Conservation (phyloP, 2,888 invertebrate genomes). For the Chydorus sphaericus region DNA sequence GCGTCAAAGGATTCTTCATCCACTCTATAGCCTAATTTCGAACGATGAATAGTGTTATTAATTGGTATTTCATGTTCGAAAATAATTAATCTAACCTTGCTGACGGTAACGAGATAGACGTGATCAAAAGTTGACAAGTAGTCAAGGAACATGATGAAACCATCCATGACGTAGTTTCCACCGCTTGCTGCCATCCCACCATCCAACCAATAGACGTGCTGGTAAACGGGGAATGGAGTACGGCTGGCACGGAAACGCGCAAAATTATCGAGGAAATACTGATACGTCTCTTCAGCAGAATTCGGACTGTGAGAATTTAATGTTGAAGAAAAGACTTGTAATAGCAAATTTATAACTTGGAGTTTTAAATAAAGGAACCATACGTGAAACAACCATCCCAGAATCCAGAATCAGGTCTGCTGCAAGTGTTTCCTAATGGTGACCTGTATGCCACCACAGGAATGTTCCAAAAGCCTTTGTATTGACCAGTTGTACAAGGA, state of each 20-base stretch:
- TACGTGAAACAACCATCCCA: too few species aligned
- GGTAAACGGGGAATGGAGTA: constrained; percentile 49
- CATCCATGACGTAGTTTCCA: constrained; percentile 35
- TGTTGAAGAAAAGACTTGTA: too few species aligned
- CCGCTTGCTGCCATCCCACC: constrained; percentile 18
- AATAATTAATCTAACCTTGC: constrained; percentile 25
- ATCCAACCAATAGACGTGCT: constrained; percentile 48
- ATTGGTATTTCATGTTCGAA: too few species aligned
- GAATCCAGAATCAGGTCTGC: too few species aligned
- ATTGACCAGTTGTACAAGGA: background rate
- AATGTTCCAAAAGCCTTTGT: constrained; percentile 1
- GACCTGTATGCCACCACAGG: background rate
- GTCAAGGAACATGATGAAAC: constrained; percentile 40
- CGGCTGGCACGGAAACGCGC: constrained; percentile 45
- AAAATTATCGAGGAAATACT: constrained; percentile 47
- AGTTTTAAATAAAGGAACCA: background rate
- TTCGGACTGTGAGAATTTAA: constrained; percentile 25
- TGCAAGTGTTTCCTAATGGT: background rate
- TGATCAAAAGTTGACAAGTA: constrained; percentile 39
- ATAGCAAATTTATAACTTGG: background rate
- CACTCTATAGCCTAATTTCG: constrained; percentile 34
- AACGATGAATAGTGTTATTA: background rate
- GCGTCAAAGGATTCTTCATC: constrained; percentile 38
- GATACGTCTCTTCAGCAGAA: constrained; percentile 36
- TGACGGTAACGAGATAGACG: constrained; percentile 40